Conservation (phyloP, 2,113 vertebrate species). For the Tonatia bakeri region DNA sequence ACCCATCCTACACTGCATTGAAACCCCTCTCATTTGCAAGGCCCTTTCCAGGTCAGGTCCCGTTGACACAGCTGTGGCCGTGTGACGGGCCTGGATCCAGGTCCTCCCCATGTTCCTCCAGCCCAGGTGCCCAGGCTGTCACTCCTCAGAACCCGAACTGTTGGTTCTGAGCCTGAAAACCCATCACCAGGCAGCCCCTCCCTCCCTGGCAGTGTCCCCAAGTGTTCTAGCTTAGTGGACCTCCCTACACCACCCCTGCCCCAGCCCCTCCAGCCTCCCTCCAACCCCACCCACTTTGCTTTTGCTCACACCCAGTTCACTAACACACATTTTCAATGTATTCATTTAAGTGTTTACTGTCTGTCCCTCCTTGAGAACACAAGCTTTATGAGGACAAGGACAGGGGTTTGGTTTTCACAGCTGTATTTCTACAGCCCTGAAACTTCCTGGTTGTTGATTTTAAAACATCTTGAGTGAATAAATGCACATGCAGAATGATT, state of each 20-base stretch:
- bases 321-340: background rate
- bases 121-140: background rate
- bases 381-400: background rate
- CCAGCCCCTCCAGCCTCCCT: background rate
- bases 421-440: background rate
- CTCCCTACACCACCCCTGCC: too few species aligned
- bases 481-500: too few species aligned
- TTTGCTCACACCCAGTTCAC: background rate
- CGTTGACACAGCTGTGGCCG: background rate
- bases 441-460: background rate
- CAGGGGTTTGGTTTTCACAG: background rate
- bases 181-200: background rate
- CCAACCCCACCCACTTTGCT: too few species aligned
- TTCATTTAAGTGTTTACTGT: background rate
- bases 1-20: background rate
- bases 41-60: background rate
- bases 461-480: background rate
- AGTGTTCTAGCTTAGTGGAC: background rate
- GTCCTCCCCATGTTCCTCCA: background rate
- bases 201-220: background rate
- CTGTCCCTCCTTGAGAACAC: background rate
- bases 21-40: background rate
- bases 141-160: background rate
- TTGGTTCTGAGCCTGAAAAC: background rate
- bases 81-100: too few species aligned